phyloP scores from a whole-genome alignment of 2,113 vertebrate genomes.

The Pedetes capensis region DNA sequence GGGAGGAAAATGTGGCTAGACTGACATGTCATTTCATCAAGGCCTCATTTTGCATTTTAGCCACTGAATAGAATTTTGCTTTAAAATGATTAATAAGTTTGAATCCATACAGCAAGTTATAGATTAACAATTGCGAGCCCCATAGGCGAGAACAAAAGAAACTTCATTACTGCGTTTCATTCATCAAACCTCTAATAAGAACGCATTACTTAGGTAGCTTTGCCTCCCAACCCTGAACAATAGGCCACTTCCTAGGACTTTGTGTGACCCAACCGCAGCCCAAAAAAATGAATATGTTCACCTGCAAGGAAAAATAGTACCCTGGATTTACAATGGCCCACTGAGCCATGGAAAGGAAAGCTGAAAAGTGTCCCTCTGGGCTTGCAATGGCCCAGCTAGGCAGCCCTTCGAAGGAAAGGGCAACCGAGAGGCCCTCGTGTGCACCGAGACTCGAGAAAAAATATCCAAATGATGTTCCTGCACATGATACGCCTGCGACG shows the following conservation, averaged over 20 bases:
- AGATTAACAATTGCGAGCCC: slow-evolving; percentile 75
- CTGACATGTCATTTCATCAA: slow-evolving; percentile 66
- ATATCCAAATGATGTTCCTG: slow-evolving; percentile 27
- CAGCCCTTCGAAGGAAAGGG: not conserved
- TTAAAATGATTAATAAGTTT: slow-evolving; percentile 81
- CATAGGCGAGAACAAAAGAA: slow-evolving; percentile 84
- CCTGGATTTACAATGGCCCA: slow-evolving; percentile 69
- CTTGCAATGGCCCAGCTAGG: not conserved
- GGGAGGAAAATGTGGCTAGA: slow-evolving; percentile 42
- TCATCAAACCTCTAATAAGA: slow-evolving; percentile 85
- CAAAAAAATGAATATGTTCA: slow-evolving; percentile 66
- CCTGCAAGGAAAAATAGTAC: slow-evolving; percentile 70
- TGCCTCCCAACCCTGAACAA: slow-evolving; percentile 76
- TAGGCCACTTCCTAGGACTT: slow-evolving; percentile 71
- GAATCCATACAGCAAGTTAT: slow-evolving; percentile 82
- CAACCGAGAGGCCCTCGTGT: not conserved
- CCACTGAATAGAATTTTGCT: slow-evolving; percentile 73
- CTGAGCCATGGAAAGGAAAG: slow-evolving; percentile 62
- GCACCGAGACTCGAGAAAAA: not conserved
- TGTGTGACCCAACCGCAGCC: slow-evolving; percentile 63
- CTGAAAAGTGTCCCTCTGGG: slow-evolving; percentile 30
- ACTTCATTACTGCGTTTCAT: slow-evolving; percentile 81
- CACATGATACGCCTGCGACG: not conserved
- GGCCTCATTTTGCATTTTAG: slow-evolving; percentile 74
- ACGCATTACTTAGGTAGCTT: slow-evolving; percentile 76